phyloP scores from a whole-genome alignment of 2,113 vertebrate species.

The Patagioenas fasciata region DNA sequence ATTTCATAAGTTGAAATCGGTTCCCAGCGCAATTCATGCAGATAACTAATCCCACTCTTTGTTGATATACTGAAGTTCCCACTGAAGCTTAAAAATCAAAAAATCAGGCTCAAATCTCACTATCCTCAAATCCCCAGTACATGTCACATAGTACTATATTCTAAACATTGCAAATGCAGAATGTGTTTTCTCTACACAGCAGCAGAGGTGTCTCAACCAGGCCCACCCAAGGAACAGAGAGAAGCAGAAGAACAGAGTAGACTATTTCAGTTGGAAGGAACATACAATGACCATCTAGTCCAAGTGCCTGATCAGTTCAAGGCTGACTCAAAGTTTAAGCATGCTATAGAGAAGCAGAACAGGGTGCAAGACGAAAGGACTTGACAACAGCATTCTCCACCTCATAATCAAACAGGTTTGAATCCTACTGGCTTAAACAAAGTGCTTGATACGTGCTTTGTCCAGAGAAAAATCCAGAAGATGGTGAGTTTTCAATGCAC shows the following conservation, averaged over 20 bases:
- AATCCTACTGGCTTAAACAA: neutral
- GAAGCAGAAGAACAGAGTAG: neutral
- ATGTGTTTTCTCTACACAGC: neutral
- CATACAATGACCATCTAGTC: neutral
- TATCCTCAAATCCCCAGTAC: neutral
- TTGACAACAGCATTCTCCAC: neutral
- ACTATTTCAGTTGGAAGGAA: neutral
- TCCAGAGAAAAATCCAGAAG: neutral
- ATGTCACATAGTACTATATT: neutral
- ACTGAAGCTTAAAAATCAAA: neutral
- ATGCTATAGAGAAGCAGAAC: neutral
- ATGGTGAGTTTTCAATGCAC: conserved; percentile 4
- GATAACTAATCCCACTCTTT: neutral
- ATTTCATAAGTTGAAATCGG: neutral
- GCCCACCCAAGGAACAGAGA: neutral
- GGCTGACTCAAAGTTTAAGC: neutral
- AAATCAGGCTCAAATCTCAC: neutral
- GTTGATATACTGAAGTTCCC: neutral
- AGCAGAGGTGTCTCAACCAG: neutral
- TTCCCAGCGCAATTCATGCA: neutral
- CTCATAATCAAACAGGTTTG: neutral
- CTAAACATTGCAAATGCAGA: neutral
- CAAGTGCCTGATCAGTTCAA: neutral
- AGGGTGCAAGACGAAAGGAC: neutral
- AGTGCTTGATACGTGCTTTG: neutral